Base-by-base conservation (phyloP, 1,140 invertebrate genomes). In the Cepaea nemoralis region DNA sequence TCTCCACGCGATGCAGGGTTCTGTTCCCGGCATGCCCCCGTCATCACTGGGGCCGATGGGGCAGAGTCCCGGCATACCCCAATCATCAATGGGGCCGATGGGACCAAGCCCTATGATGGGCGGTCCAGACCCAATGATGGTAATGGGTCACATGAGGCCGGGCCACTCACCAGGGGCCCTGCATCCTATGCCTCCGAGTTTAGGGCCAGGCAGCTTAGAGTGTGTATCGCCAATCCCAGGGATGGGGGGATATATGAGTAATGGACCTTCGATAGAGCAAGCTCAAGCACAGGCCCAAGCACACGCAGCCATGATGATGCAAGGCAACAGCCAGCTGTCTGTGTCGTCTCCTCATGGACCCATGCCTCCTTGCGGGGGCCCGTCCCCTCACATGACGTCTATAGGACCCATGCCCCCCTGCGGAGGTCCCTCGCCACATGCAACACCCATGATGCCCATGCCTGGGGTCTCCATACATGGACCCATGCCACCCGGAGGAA, bases 21-120 rank as follows among this genome's bases (percentile, higher is more conserved):
- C 66, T 22, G 80, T 75, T 50, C 81, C 82, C 55, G 77, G 75
- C 83, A 81, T 85, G 82, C 74, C 69, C 31, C 85, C 84, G 76
- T 45, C 59, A 22, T 59, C 55, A 19, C 14, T 59, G 5, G 40
- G 45, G n/a, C 55, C 8, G 5, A 69, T 50, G 48, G 77, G 66
- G 14, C 22, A 5, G 35, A 45, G 63, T 24, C 42, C 5, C 3
- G 71, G 70, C 66, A 6, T 31, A 6, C 66, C 66, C 70, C 40
- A 37, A n/a, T n/a, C 39, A 45, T 3, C 14, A 22, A 73, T 73
- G 70, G 40, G 35, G 6, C 48, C 48, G 6, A 12, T 19, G 8
- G 75, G 55, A 5, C 75, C 75, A n/a, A n/a, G n/a, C n/a, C 10
- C 39, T 16, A 35, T 42, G 39, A 12, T 6, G 6, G 73, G 73